phyloP scores from a whole-genome alignment of 2,113 vertebrate genomes.

The Phalacrocorax pelagicus region DNA sequence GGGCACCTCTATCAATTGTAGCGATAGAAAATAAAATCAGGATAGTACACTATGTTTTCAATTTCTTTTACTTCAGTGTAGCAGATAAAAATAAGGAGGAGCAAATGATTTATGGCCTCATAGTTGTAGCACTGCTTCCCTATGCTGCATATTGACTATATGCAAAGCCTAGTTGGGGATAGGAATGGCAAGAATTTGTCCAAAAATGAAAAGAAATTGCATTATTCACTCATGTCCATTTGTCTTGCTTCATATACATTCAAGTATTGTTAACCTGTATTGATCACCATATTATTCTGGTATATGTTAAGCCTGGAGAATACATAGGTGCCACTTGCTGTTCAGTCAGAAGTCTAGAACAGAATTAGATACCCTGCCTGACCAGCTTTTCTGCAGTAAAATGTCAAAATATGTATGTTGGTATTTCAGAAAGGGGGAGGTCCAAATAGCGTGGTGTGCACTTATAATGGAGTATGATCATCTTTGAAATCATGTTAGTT shows the following conservation, averaged over 20 bases:
- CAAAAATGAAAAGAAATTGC: neutral
- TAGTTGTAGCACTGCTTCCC: neutral
- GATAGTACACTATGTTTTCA: neutral
- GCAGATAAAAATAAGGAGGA: neutral
- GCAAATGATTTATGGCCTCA: neutral
- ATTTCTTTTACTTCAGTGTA: neutral
- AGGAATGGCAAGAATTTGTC: neutral
- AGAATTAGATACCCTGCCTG: neutral
- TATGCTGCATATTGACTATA: neutral
- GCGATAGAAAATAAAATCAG: neutral
- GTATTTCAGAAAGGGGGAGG: neutral
- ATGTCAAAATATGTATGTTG: neutral
- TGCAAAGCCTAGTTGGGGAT: neutral
- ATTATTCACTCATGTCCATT: neutral
- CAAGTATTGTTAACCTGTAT: neutral
- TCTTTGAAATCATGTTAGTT: neutral
- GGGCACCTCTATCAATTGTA: neutral
- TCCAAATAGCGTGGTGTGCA: fast-evolving
- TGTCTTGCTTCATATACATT: neutral
- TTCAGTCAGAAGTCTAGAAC: neutral
- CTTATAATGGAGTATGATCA: neutral
- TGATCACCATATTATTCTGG: neutral
- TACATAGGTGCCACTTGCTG: neutral
- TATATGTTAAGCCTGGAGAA: neutral
- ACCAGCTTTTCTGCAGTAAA: neutral